Percentiles rank a stretch among this genome's conserved stretches.
These are phyloP conservation scores for Drosophila setifemur DNA, from an alignment of 1,140 invertebrate genomes.

Conservation along the genomic window DNA sequence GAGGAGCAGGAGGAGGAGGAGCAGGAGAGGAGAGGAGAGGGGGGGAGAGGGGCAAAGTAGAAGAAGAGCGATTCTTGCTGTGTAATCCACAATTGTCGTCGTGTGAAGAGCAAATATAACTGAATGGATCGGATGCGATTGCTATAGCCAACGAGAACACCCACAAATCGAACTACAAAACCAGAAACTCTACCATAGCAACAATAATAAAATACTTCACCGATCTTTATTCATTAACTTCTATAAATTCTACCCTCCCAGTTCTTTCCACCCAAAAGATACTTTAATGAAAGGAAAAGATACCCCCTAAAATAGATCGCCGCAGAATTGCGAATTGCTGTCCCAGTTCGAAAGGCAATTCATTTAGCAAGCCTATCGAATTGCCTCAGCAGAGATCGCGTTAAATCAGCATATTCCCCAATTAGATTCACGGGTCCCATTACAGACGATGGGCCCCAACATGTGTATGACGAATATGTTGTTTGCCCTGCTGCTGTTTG, in stretches of 20 bases:
- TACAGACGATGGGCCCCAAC: slow-evolving; percentile 2
- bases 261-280: no score
- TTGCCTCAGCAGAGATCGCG: no score
- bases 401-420: not conserved
- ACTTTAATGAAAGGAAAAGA: no score
- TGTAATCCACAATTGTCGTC: slow-evolving; percentile 63
- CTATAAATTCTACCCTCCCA: no score
- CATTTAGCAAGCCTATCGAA: not conserved
- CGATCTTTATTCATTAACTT: no score
- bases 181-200: no score
- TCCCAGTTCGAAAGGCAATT: not conserved
- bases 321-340: no score
- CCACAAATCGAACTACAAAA: slow-evolving; percentile 2
- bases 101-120: slow-evolving; percentile 67
- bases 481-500: slow-evolving; percentile 4
- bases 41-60: not conserved
- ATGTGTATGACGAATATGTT: slow-evolving; percentile 27
- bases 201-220: no score
- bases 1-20: no score
- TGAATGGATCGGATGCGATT: no score
- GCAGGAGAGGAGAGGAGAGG: no score
- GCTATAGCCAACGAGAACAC: slow-evolving; percentile 14
- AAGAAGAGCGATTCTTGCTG: slow-evolving; percentile 20
- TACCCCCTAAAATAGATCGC: no score
- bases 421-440: slow-evolving; percentile 16